phyloP scores from a whole-genome alignment of 2,797 vertebrate species.

The Merluccius polli region DNA sequence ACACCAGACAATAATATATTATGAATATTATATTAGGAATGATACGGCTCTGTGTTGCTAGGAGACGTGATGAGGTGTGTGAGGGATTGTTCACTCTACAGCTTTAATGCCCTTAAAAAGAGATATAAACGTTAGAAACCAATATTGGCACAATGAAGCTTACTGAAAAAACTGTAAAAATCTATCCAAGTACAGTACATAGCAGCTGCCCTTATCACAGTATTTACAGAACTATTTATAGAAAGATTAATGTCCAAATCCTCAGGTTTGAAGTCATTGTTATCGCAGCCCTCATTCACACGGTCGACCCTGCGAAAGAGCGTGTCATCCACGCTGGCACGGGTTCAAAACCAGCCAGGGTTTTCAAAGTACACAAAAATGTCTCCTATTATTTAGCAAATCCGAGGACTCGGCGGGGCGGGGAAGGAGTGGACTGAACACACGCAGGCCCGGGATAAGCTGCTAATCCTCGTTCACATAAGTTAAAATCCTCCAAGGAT shows the following conservation, averaged over 20 bases:
- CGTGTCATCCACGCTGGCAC: too few relatives aligned
- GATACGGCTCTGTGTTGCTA: too few relatives aligned
- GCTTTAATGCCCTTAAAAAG: constrained; percentile 11
- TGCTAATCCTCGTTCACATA: too few relatives aligned
- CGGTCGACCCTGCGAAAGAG: too few relatives aligned
- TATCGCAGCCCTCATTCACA: too few relatives aligned
- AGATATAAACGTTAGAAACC: not conserved
- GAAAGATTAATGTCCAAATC: not conserved
- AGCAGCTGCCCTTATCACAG: constrained; percentile 8
- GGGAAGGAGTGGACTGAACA: too few relatives aligned
- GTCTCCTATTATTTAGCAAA: not conserved
- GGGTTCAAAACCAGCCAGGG: not conserved
- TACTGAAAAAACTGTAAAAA: not conserved
- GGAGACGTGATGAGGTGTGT: not conserved
- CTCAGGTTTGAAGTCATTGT: not conserved
- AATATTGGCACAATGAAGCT: not conserved
- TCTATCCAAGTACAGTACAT: constrained; percentile 4
- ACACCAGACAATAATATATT: not conserved
- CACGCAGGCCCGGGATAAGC: too few relatives aligned
- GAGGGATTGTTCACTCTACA: not conserved
- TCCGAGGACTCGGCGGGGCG: not conserved
- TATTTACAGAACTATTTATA: not conserved
- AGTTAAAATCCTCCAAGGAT: too few relatives aligned
- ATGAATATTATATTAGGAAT: not conserved
- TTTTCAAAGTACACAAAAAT: not conserved